A percentile compares a stretch with the other conserved stretches of the same genome.
phyloP scores from a whole-genome alignment of 2,113 vertebrate genomes.

The Psettodes erumei region DNA sequence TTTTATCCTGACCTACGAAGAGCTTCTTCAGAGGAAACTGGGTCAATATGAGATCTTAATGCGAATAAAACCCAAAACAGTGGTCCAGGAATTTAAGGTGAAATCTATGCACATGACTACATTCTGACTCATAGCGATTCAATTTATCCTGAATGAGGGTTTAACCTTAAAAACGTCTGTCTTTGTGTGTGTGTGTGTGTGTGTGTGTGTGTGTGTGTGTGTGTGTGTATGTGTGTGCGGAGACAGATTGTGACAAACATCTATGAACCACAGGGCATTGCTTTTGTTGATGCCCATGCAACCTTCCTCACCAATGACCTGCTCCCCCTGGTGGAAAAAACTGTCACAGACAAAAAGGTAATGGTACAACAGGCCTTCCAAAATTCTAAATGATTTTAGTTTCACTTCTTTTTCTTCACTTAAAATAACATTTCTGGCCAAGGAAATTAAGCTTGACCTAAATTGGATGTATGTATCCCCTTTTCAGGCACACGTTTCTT shows the following conservation, averaged over 20 bases:
- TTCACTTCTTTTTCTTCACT: neutral
- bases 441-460: neutral
- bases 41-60: conserved; percentile 90
- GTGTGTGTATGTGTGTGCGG: conserved; percentile 41
- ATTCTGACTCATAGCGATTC: neutral
- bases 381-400: neutral
- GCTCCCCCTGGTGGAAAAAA: conserved; percentile 87
- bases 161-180: neutral
- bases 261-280: conserved; percentile 91
- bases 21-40: conserved; percentile 88
- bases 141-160: neutral
- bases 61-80: conserved; percentile 90
- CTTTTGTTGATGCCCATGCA: conserved; percentile 84
- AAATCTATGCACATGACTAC: neutral
- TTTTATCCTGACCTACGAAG: conserved; percentile 91
- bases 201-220: neutral
- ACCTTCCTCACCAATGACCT: conserved; percentile 90
- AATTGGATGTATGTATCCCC: neutral
- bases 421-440: neutral
- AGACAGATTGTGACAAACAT: conserved; percentile 89
- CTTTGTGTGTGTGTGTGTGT: neutral
- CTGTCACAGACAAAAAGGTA: conserved; percentile 89
- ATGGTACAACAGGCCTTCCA: neutral
- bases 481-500: conserved; percentile 78
- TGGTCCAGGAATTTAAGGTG: conserved; percentile 83